Evolutionary conservation across 2,113 vertebrate species (phyloP).

Genomic region (Trogon surrucura): DNA sequence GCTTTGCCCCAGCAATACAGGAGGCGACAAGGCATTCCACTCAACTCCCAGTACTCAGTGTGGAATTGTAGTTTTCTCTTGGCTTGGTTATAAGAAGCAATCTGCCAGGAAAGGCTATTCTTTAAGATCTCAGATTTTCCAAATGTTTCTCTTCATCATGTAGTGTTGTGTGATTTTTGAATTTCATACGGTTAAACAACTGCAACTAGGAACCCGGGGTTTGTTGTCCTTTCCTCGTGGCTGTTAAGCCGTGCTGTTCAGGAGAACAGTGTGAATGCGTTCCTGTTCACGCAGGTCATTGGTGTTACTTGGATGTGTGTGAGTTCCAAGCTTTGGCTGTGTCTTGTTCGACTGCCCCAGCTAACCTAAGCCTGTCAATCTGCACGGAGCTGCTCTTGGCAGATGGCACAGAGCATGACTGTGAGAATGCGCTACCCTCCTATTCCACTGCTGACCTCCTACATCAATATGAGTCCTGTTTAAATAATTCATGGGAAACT

Average conservation of each 20-base stretch:
- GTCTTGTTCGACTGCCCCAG: not conserved
- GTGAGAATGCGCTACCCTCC: not conserved
- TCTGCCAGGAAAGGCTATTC: not conserved
- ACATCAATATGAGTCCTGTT: not conserved
- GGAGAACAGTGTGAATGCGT: not conserved
- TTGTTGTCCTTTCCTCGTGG: not conserved
- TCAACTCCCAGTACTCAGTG: not conserved
- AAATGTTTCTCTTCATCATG: not conserved
- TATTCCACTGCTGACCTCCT: not conserved
- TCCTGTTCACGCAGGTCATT: not conserved
- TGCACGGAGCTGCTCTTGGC: not conserved
- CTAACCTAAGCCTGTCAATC: not conserved
- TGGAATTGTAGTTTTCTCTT: not conserved
- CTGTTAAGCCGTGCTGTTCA: not conserved
- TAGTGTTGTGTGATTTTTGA: not conserved
- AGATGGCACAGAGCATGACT: not conserved
- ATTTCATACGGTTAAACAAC: not conserved
- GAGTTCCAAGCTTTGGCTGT: not conserved
- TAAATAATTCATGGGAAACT: conserved; percentile 16
- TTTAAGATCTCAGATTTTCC: not conserved
- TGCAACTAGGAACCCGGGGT: not conserved
- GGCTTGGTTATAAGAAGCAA: not conserved
- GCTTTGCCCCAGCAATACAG: not conserved
- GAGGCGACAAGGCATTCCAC: not conserved
- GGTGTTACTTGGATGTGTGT: not conserved